Evolutionary conservation across 64 coral and sea anemone genomes (phyloP).

Genomic region (Montipora cactus): DNA sequence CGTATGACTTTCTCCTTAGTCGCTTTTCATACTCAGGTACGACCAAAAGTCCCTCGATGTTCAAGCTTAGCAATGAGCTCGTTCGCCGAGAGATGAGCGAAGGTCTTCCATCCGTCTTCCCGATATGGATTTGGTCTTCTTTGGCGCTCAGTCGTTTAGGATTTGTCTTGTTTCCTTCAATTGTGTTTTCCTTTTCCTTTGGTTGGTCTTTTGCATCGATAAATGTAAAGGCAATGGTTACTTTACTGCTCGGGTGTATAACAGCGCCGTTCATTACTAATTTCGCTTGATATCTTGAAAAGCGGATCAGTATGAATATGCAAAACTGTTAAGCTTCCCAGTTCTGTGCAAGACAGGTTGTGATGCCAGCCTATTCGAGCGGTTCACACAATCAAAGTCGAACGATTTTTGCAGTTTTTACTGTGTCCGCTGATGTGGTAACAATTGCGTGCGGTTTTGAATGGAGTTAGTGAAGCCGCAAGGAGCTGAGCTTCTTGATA

Average conservation of each 20-base stretch:
- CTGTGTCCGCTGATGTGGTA: not conserved
- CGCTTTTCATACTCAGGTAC: constrained; percentile 41
- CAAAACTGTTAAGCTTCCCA: not conserved
- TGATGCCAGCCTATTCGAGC: not conserved
- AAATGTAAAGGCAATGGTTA: not conserved
- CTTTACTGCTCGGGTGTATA: constrained; percentile 17
- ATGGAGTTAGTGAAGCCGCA: not conserved
- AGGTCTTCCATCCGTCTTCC: not conserved
- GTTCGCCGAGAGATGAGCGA: constrained; percentile 11
- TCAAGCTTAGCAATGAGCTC: constrained; percentile 19
- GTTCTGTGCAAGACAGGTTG: not conserved
- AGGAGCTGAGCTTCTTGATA: not conserved
- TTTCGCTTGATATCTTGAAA: not conserved
- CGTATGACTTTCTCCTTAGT: constrained; percentile 19
- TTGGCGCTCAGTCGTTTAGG: not conserved
- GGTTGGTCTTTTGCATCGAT: not conserved
- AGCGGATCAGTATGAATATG: not conserved
- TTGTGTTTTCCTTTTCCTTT: not conserved
- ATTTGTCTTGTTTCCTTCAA: not conserved
- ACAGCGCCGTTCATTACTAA: constrained; percentile 16
- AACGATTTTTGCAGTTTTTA: not conserved
- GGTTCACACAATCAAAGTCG: not conserved
- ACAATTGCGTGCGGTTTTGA: not conserved
- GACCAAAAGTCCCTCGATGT: constrained; percentile 32
- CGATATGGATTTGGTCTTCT: not conserved